A percentile compares a stretch with the other conserved stretches of the same genome.
Evolutionary conservation across 1,140 invertebrate species (phyloP).

Genomic region (Phocides pigmalion): DNA sequence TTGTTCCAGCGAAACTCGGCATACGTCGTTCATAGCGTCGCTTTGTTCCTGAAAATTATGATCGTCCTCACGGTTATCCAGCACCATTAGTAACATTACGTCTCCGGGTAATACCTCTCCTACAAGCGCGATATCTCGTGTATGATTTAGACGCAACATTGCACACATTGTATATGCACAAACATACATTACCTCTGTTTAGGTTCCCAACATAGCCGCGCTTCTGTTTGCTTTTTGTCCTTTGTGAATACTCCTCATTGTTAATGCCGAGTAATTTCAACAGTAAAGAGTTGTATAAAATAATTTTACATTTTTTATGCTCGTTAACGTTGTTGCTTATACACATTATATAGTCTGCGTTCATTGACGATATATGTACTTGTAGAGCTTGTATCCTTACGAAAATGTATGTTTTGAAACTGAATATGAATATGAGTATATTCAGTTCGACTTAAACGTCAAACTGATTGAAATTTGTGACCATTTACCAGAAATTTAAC

Average conservation of each 20-base stretch:
- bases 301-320: not conserved
- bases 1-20: constrained; percentile 53
- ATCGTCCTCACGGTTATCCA: constrained; percentile 59
- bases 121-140: constrained; percentile 47
- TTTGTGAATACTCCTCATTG: constrained; percentile 24
- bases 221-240: constrained; percentile 19
- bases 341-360: not conserved
- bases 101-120: constrained; percentile 49
- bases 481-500: too few species aligned
- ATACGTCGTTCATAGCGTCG: constrained; percentile 55
- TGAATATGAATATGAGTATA: too few species aligned
- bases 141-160: constrained; percentile 41
- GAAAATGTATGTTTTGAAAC: too few species aligned
- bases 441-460: too few species aligned
- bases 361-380: too few species aligned
- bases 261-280: constrained; percentile 10
- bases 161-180: constrained; percentile 20
- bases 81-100: constrained; percentile 62
- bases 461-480: too few species aligned
- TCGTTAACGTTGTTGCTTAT: not conserved
- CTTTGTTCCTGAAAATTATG: constrained; percentile 68
- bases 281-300: not conserved
- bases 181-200: constrained; percentile 21
- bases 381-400: too few species aligned
- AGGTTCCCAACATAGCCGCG: constrained; percentile 1